Evolutionary conservation across 2,113 vertebrate genomes (phyloP).

Genomic region (western clawed frog (Xenopus tropicalis)): UCB_Xtro_10.0 CM004443.2:141201501-141202000

Average conservation of each 20-base stretch:
- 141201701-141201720: constrained; percentile 23
- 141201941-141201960: too few species aligned
- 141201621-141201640: constrained; percentile 10
- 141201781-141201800: not conserved
- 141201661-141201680: constrained; percentile 5
- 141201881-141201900: not conserved
- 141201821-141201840: too few species aligned
- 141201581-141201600: not conserved
- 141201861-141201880: not conserved
- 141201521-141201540: constrained; percentile 22
- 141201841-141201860: too few species aligned
- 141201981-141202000: not conserved
- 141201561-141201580: not conserved
- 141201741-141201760: constrained; percentile 21
- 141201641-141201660: constrained; percentile 18
- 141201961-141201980: too few species aligned
- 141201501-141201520: constrained; percentile 3
- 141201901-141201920: not conserved
- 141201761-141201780: constrained; percentile 1
- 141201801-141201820: too few species aligned
- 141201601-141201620: not conserved
- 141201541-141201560: not conserved
- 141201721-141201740: constrained; percentile 7
- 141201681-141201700: constrained; percentile 25
- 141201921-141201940: not conserved